Base-by-base conservation (phyloP, 2,113 vertebrate genomes). In the Notothenia rossii region DNA sequence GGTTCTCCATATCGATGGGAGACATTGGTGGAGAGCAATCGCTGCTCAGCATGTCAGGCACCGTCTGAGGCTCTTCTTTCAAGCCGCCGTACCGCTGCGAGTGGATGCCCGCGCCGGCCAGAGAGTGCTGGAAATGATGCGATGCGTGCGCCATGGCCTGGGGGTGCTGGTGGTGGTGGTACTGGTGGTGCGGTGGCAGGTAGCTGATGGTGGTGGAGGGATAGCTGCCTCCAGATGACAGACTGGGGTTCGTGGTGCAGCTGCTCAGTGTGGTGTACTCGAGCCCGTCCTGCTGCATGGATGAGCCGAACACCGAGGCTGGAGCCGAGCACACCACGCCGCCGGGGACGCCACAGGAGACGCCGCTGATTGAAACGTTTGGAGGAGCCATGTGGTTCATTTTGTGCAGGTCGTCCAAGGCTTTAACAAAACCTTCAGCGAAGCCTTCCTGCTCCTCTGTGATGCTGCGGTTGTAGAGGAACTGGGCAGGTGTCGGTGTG, bases 371-470 rank as follows among this genome's bases (percentile, higher is more conserved):
- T 45, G 97, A 97, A 85, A 98, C 97, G 75, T 98, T 98, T 22
- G 97, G 97, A 46, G 97, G 96, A 2, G 95, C 95, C 91, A 97
- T 96, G 82, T 97, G 96, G 91, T 98, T 98, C 95, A 98, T 97
- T 89, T 98, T 97, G 93, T 98, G 96, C 29, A 98, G 94, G 80
- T 98, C 97, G 91, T 99, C 98, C 88, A 98, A 85, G 0, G 97
- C 97, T 92, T 97, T 97, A 1, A 97, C 96, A 75, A 98, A 98
- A 40, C 96, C 96, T 65, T 97, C 96, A 2, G 95, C 94, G 67
- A 98, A 98, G 10, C 94, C 96, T 86, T 98, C 98, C 87, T 98
- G 96, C 73, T 99, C 97, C 84, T 97, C 97, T 0, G 96, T 95
- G 90, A 95, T 96, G 0, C 96, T 92, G 56, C 95, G 93, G 68